Evolutionary conservation across 2,797 vertebrate species (phyloP), one percentile per base, ranked within the genome.

Genomic region (Iguana delicatissima): DNA sequence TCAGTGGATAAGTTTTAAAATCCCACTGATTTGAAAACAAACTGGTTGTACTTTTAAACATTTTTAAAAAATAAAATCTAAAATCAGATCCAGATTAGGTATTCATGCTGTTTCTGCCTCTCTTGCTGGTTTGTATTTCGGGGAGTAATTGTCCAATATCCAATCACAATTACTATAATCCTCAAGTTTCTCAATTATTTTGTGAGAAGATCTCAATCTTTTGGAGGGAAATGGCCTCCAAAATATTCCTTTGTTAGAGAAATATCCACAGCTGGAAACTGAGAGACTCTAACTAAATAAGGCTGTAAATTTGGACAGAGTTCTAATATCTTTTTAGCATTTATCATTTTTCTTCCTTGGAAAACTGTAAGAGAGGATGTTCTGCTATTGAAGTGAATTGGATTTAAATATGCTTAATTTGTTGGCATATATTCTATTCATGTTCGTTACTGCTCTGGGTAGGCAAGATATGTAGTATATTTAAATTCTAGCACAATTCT

Each of bases 391-490:
- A 73, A 74, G 16, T 85, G 20, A 85, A 57, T 72, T 50, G 64
- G 67, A 85, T 73, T 84, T 84, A 84, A 69, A 59, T 84, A 42
- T 84, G 24, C 32, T 72, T 72, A 72, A 72, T n/a, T n/a, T 35
- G 57, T 29, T 20, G 12, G 20, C 20, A 3, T 38, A 64, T 26
- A 10, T 83, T 57, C 81, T 72, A 52, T 85, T 74, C 50, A 26
- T 57, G 72, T 52, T 35, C 38, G 69, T 32, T 55, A 74, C 20
- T 55, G 46, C 6, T 24, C n/a, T 74, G 35, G 50, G 20, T 57
- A 57, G 69, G 18, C 50, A 50, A 38, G 29, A 72, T 72, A 50
- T 57, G 3, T 74, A 55, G 6, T 85, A 69, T 73, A 59, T 76
- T 52, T 42, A 76, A 86, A 35, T 22, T 57, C 52, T 86, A 55